Evolutionary conservation across 2,797 vertebrate species (phyloP).

Genomic region (Mus caroli): DNA sequence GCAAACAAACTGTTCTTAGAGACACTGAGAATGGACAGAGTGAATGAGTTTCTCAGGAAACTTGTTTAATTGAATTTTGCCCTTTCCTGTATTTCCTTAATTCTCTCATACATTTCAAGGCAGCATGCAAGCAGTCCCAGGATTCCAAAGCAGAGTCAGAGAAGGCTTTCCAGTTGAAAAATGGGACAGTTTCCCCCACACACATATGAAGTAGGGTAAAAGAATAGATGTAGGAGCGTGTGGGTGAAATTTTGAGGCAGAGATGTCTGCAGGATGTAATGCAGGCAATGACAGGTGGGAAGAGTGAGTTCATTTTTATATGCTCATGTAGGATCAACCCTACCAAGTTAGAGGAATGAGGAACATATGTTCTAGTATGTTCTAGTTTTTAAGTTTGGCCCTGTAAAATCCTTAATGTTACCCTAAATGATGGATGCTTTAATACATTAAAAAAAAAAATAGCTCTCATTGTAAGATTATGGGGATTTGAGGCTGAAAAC

Average conservation of each 20-base stretch:
- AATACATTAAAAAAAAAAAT: background rate
- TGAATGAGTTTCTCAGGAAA: background rate
- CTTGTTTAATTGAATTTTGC: slow-evolving; percentile 2
- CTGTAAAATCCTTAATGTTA: slow-evolving; percentile 39
- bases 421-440: slow-evolving; percentile 25
- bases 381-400: slow-evolving; percentile 51
- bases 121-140: background rate
- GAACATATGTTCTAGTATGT: slow-evolving; percentile 33
- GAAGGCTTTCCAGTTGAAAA: slow-evolving; percentile 29
- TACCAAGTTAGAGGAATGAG: slow-evolving; percentile 33
- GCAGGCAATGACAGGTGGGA: slow-evolving; percentile 65
- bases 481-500: slow-evolving; percentile 43
- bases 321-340: slow-evolving; percentile 27
- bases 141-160: slow-evolving; percentile 42
- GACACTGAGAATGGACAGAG: background rate
- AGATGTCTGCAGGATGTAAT: slow-evolving; percentile 46
- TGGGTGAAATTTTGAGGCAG: slow-evolving; percentile 61
- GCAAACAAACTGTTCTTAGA: background rate
- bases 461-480: background rate
- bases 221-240: slow-evolving; percentile 37
- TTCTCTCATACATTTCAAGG: background rate
- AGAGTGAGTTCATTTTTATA: slow-evolving; percentile 46
- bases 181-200: background rate
- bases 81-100: slow-evolving; percentile 27
- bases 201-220: slow-evolving; percentile 20